Conservation (phyloP, 2,797 vertebrate species). For the Galago senegalensis region DNA sequence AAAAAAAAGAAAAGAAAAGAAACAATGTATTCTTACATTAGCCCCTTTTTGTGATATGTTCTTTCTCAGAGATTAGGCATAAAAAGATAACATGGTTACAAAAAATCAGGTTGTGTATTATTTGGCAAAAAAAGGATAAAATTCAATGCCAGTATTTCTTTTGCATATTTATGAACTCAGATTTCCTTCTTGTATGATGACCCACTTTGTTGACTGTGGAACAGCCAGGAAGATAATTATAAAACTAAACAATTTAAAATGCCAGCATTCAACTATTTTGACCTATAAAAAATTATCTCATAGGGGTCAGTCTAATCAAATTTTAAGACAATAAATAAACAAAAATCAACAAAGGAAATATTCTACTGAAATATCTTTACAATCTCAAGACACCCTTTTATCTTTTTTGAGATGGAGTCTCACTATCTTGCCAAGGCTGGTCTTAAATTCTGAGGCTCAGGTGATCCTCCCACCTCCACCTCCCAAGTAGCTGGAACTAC, state of each 20-base stretch:
- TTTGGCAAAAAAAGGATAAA: constrained; percentile 53
- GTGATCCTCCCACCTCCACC: background rate
- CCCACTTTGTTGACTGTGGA: constrained; percentile 19
- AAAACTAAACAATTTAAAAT: background rate
- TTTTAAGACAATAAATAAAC: constrained; percentile 5
- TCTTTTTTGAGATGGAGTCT: background rate
- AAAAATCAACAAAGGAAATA: constrained; percentile 56
- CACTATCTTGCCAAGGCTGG: background rate
- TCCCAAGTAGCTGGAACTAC: background rate
- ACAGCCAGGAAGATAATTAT: background rate
- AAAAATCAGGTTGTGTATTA: constrained; percentile 35
- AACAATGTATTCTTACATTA: constrained; percentile 15
- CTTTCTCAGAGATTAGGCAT: constrained; percentile 5
- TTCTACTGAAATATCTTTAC: constrained; percentile 44
- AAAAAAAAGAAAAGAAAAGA: background rate
- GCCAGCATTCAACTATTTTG: background rate
- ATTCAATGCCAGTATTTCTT: constrained; percentile 20
- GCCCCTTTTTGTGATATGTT: constrained; percentile 23
- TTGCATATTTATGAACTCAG: constrained; percentile 53
- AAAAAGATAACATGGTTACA: constrained; percentile 12
- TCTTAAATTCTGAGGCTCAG: background rate
- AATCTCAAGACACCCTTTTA: background rate
- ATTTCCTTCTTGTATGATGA: constrained; percentile 35
- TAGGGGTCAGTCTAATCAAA: constrained; percentile 40
- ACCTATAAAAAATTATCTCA: constrained; percentile 24